These are phyloP conservation scores for Drosophila fulvimacula DNA, from an alignment of 2,888 invertebrate species.

Conservation along the genomic window DNA sequence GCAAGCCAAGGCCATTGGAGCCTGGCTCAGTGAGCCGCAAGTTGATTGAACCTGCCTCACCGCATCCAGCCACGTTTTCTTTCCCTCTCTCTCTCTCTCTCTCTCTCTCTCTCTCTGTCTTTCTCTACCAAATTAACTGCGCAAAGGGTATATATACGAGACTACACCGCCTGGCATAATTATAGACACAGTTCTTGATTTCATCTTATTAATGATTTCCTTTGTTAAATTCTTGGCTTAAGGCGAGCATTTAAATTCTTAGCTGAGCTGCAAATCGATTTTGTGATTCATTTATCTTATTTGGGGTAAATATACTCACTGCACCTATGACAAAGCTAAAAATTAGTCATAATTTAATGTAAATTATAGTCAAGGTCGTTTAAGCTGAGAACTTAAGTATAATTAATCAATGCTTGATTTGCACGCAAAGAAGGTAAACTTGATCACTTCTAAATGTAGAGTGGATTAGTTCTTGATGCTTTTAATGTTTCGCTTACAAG, in stretches of 20 bases:
- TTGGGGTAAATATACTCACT: conserved; percentile 1
- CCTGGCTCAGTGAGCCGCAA: conserved; percentile 35
- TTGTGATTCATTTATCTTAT: conserved; percentile 34
- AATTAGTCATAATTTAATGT: conserved; percentile 28
- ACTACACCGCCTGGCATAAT: conserved; percentile 47
- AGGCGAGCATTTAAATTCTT: conserved; percentile 11
- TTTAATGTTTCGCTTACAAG: not conserved
- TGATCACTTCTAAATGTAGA: no score
- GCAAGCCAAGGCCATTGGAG: conserved; percentile 58
- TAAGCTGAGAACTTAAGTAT: not conserved
- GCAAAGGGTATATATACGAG: conserved; percentile 11
- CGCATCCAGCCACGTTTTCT: conserved; percentile 40
- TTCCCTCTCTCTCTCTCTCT: not conserved
- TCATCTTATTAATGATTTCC: conserved; percentile 28
- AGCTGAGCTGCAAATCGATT: conserved; percentile 10
- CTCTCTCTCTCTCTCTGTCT: not conserved
- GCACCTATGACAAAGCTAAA: conserved; percentile 33
- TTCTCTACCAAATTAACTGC: conserved; percentile 22
- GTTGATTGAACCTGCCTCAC: conserved; percentile 65
- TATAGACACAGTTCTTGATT: conserved; percentile 31
- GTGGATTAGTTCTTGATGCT: no score
- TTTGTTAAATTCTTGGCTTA: not conserved
- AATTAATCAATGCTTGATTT: not conserved
- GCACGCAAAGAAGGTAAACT: no score
- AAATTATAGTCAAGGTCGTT: conserved; percentile 35